Conservation (phyloP, 92 coral and sea anemone species). For the Blastomussa wellsi region DNA sequence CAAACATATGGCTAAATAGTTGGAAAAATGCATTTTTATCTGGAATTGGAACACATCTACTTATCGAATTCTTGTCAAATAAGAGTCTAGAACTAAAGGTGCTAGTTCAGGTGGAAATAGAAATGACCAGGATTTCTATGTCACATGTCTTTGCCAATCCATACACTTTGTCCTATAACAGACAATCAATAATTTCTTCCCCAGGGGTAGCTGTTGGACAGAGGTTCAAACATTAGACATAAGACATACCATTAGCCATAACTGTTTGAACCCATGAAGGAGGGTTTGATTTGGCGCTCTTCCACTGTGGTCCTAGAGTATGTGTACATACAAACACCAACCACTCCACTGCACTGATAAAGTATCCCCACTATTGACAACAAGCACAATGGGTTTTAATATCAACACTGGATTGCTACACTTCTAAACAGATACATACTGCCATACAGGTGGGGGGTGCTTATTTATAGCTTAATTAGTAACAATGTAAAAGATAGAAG, state of each 20-base stretch:
- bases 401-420: not conserved
- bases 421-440: too few relatives aligned
- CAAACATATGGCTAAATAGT: too few relatives aligned
- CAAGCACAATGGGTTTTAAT: not conserved
- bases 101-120: too few relatives aligned
- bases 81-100: too few relatives aligned
- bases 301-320: slow-evolving; percentile 81
- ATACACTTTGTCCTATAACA: too few relatives aligned
- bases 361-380: slow-evolving; percentile 78
- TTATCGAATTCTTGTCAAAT: too few relatives aligned
- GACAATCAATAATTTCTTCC: too few relatives aligned
- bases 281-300: slow-evolving; percentile 46
- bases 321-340: slow-evolving; percentile 94
- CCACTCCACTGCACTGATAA: slow-evolving; percentile 94
- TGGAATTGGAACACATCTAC: too few relatives aligned
- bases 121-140: too few relatives aligned
- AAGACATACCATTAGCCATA: slow-evolving; percentile 86
- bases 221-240: not conserved
- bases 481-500: not conserved
- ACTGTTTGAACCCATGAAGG: slow-evolving; percentile 91
- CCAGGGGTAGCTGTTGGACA: not conserved
- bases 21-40: too few relatives aligned
- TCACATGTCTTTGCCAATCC: too few relatives aligned
- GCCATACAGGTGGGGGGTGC: too few relatives aligned
- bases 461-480: not conserved